These are phyloP conservation scores for Bombus difficillimus DNA, from an alignment of 1,140 invertebrate species.

Conservation along the genomic window DNA sequence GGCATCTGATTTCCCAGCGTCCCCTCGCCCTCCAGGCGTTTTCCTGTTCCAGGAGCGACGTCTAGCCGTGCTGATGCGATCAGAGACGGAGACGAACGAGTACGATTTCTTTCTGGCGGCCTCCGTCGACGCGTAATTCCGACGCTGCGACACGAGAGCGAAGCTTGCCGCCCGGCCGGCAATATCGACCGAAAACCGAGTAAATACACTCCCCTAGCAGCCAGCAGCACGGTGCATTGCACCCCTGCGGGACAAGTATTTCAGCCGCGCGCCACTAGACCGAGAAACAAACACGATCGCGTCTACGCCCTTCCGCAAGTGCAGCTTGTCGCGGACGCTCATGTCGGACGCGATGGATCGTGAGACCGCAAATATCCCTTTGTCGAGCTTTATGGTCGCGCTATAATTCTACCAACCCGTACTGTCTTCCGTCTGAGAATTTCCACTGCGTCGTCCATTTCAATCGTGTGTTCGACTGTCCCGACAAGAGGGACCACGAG, in stretches of 20 bases:
- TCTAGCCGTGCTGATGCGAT: neutral
- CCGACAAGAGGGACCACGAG: too few species aligned
- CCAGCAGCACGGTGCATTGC: constrained; percentile 33
- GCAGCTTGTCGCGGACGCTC: neutral
- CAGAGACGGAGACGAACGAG: neutral
- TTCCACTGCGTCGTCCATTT: neutral
- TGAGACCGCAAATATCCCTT: constrained; percentile 35
- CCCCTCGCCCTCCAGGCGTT: neutral
- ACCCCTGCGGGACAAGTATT: constrained; percentile 39
- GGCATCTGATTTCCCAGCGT: constrained; percentile 23
- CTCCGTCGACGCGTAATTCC: constrained; percentile 48
- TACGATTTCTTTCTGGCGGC: constrained; percentile 22
- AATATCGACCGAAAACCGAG: constrained; percentile 64
- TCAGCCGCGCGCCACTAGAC: constrained; percentile 39
- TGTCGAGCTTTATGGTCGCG: constrained; percentile 9
- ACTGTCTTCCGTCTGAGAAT: neutral
- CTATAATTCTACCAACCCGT: constrained; percentile 5
- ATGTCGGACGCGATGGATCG: constrained; percentile 34
- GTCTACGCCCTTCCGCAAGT: constrained; percentile 2
- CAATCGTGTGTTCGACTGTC: neutral
- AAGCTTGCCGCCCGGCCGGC: constrained; percentile 19
- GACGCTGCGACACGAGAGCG: constrained; percentile 40
- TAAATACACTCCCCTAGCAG: constrained; percentile 57
- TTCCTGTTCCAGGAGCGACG: neutral
- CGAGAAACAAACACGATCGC: constrained; percentile 55